phyloP scores from a whole-genome alignment of 37 sponge, comb jelly and placozoan genomes.

The Halisarca cf. caerulea region DNA sequence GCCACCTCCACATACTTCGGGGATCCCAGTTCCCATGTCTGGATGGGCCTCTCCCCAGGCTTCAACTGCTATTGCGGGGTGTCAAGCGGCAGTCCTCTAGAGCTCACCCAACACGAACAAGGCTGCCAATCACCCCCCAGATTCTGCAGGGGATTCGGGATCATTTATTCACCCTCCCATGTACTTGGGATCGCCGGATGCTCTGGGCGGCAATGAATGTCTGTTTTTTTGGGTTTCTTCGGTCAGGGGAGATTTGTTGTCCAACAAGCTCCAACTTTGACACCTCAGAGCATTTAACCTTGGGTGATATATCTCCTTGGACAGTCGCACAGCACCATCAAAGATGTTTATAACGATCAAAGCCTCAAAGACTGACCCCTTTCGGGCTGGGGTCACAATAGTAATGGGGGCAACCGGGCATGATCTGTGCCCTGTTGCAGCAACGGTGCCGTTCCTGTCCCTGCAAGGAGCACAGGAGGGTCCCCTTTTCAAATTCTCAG shows the following conservation, averaged over 20 bases:
- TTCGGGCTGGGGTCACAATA: slow-evolving; percentile 28
- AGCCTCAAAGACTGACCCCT: slow-evolving; percentile 50
- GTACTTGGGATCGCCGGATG: slow-evolving; percentile 20
- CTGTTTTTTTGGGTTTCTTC: slow-evolving; percentile 51
- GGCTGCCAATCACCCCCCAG: slow-evolving; percentile 52
- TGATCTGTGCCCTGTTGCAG: slow-evolving; percentile 33
- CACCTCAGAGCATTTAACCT: background rate
- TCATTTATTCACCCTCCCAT: background rate
- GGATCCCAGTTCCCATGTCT: background rate
- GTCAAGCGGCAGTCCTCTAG: slow-evolving; percentile 15
- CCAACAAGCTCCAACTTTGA: slow-evolving; percentile 17
- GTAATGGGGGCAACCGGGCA: slow-evolving; percentile 26
- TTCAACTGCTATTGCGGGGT: slow-evolving; percentile 39
- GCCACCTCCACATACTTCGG: background rate
- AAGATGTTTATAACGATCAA: slow-evolving; percentile 9
- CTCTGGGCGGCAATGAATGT: slow-evolving; percentile 43
- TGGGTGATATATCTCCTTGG: slow-evolving; percentile 17
- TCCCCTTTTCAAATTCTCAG: slow-evolving; percentile 24
- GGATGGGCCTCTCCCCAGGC: slow-evolving; percentile 35
- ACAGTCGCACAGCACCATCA: slow-evolving; percentile 1
- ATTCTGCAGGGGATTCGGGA: slow-evolving; percentile 17
- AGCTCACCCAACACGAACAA: background rate
- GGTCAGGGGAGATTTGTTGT: slow-evolving; percentile 36
- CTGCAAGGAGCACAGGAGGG: slow-evolving; percentile 15
- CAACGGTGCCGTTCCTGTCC: slow-evolving; percentile 31